phyloP scores from a whole-genome alignment of 2,113 vertebrate genomes.

The Prunella himalayana region DNA sequence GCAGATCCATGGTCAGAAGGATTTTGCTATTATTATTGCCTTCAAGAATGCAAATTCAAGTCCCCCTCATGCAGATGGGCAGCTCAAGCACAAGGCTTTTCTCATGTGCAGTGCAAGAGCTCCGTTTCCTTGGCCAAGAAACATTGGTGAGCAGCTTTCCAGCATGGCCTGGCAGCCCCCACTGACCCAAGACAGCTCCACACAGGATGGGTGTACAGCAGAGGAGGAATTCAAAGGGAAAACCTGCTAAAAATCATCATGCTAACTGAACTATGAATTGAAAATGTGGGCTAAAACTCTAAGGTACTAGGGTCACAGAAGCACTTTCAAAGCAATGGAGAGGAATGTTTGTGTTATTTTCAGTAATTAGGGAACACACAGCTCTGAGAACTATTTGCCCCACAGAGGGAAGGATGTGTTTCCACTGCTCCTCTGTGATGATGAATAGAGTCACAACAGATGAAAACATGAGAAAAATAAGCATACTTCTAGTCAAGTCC shows the following conservation, averaged over 20 bases:
- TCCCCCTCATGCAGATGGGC: neutral
- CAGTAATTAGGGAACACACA: neutral
- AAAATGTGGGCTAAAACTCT: neutral
- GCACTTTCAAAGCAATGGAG: neutral
- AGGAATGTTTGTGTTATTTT: neutral
- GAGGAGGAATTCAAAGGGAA: neutral
- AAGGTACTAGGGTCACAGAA: neutral
- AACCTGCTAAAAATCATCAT: neutral
- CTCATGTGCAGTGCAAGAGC: neutral
- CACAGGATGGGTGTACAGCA: accelerated
- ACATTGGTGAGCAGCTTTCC: neutral
- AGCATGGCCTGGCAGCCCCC: neutral
- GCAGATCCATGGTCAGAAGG: neutral
- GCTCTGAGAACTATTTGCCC: neutral
- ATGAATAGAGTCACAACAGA: neutral
- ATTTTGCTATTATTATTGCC: neutral
- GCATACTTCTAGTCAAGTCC: neutral
- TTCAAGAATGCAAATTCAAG: neutral
- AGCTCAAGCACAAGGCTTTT: neutral
- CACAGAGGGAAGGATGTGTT: neutral
- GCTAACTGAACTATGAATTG: neutral
- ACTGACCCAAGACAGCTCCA: accelerated
- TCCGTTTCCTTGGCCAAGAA: neutral
- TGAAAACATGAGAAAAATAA: neutral
- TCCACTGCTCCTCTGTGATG: neutral